Evolutionary conservation across 2,888 invertebrate species (phyloP), one percentile per base, ranked within the genome.

Genomic region (Cetonia aurata): DNA sequence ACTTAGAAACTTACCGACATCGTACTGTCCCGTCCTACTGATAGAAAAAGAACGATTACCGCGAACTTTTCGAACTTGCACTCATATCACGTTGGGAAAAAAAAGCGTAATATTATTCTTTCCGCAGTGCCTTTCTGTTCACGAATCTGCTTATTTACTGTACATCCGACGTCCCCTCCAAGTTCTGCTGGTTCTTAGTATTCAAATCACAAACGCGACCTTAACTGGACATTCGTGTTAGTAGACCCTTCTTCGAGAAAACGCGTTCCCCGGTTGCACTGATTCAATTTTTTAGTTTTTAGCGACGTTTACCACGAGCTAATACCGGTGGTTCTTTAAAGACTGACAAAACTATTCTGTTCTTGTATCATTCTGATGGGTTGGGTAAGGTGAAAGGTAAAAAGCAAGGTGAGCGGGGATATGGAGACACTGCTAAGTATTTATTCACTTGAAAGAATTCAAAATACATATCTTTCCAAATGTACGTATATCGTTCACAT

Each of bases 331-430:
- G 62, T 68, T 62, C 62, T 68, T 69, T 46, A 50, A 50, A 44
- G 65, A 71, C 71, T 71, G 67, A 62, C 60, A 52, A 60, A 62
- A 52, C 44, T 53, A 53, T 69, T 52, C 69, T 59, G 53, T 33
- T 70, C 67, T 71, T 67, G 67, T 52, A 60, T 71, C 53, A 55
- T 44, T 62, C 62, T 19, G 44, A 69, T 71, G 71, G 71, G 71
- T 71, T 71, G 71, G 71, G 71, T 70, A 68, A 71, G 71, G 71
- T 71, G 71, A 71, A 71, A 71, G 71, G 71, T 71, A 71, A 60
- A 52, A 62, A 62, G 48, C 71, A 68, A 71, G 71, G 60, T 56
- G 52, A 71, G 71, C 68, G 71, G 71, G 71, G 71, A 71, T 60
- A 68, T 56, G 37, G 9, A 37, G 37, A 56, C 56, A 50, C 17